These are phyloP conservation scores for Pediacus dermestoides DNA, from an alignment of 2,888 invertebrate genomes.

Conservation along the genomic window DNA sequence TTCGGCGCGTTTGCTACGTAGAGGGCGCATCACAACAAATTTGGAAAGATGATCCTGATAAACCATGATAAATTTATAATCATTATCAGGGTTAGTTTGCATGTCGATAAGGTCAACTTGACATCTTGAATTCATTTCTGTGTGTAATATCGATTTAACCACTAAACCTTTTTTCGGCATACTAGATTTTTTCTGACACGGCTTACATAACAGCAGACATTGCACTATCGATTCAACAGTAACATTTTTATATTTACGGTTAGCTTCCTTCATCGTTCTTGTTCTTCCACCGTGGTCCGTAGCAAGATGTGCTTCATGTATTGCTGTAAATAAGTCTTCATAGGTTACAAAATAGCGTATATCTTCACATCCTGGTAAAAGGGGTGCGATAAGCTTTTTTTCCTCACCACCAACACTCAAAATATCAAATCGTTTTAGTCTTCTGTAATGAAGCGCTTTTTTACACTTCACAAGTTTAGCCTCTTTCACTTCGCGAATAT, in stretches of 20 bases:
- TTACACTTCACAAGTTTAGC: too few relatives aligned
- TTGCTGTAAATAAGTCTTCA: slow-evolving; percentile 18
- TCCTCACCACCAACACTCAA: slow-evolving; percentile 4
- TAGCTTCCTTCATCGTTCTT: too few relatives aligned
- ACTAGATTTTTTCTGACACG: slow-evolving; percentile 33
- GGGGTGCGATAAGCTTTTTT: slow-evolving; percentile 11
- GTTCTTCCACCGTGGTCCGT: slow-evolving; percentile 36
- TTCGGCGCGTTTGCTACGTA: background rate
- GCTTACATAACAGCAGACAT: slow-evolving; percentile 18
- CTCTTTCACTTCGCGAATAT: too few relatives aligned
- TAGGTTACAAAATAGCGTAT: slow-evolving; percentile 16
- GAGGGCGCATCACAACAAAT: slow-evolving; percentile 5
- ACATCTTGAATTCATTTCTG: slow-evolving; percentile 33
- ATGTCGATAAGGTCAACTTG: slow-evolving; percentile 42
- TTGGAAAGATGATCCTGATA: slow-evolving; percentile 8
- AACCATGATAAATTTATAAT: too few relatives aligned
- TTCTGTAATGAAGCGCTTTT: background rate
- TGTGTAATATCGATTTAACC: too few relatives aligned
- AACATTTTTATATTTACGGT: too few relatives aligned
- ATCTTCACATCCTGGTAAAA: background rate
- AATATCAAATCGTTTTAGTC: slow-evolving; percentile 12
- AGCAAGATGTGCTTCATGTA: slow-evolving; percentile 25
- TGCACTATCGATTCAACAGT: too few relatives aligned
- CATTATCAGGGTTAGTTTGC: too few relatives aligned
- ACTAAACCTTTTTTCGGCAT: too few relatives aligned